Base-by-base conservation (phyloP, 2,888 invertebrate species). In the Brachynemurus nebulosus region DNA sequence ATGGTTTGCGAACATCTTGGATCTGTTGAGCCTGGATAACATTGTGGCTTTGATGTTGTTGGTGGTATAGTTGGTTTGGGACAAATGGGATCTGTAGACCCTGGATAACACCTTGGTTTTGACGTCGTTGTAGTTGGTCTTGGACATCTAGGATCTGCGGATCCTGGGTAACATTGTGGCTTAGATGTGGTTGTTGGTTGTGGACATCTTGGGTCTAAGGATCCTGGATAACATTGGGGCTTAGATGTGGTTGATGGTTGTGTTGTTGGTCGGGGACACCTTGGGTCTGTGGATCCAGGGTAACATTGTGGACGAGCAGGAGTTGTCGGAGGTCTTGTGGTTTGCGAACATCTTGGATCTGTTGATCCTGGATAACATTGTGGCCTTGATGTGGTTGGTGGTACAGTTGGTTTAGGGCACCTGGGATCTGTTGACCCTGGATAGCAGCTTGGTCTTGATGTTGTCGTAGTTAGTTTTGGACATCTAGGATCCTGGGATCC, bases 1-100 rank as follows among this genome's bases (percentile, higher is more conserved):
- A 58, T 55, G 1, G 56, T 48, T 0, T 54, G 27, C 0, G 62
- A 62, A 45, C 65, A 65, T n/a, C 60, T 52, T 2, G 65, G 62
- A 49, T 69, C 65, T 0, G 16, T 54, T 1, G 54, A 55, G 1
- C 61, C 64, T 3, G 60, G 60, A 45, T 56, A 60, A 44, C 62
- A 62, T 1, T 47, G 50, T 4, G 56, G 49, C 65, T 50, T 67
- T 63, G 49, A 46, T 67, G 6, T 67, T 30, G 44, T 30, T 45
- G 57, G 55, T 0, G 58, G 59, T 42, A 50, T 57, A 23, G 45
- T 46, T 27, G 45, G 44, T 4, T 42, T 40, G 25, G 45, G 49
- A 33, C 55, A 55, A n/a, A 52, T 37, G 1, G 52, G 53, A 46
- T 54, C 53, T 20, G 47, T 8, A 48, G 53, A 17, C 45, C 53